Base-by-base conservation (phyloP, 1,140 invertebrate genomes). In the Trichonephila clavipes region DNA sequence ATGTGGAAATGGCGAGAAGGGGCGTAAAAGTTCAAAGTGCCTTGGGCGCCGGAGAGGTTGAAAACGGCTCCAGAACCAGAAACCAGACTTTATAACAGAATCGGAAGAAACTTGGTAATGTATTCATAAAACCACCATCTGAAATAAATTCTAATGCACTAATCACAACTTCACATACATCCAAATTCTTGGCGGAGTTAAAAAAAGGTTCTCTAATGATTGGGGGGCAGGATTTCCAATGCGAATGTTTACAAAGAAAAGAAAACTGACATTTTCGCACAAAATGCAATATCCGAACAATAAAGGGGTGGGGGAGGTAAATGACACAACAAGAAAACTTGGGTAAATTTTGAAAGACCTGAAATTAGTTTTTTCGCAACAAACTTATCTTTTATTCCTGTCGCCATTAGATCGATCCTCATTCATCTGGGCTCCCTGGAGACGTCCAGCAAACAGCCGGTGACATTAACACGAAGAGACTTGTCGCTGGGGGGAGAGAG, bases 381-480 rank as follows among this genome's bases (percentile, higher is more conserved):
- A 28, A 16, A 18, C 61, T 34, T 28, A 34, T 34, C 28, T 77
- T 77, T 77, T 34, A 34, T 34, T 28, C 69, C 28, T 28, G 24
- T 34, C 28, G 24, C 69, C 24, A 34, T 40, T 34, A 40, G 69
- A 77, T 34, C 69, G 69, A 77, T 77, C 40, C 69, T 19, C 69
- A 77, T 77, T 77, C 69, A 77, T 77, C 69, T 77, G 16, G 28
- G 69, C 5, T 34, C 12, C 69, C 69, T 34, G 28, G 69, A 77
- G 69, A 77, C 69, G 69, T 77, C 69, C 69, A 18, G 69, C 69
- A 77, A 77, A 77, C 24, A 77, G 16, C 69, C 69, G 28, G 69
- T 77, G 69, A 77, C 69, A 77, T 77, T 77, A 77, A 77, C 69
- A 77, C 69, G 69, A 34, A 77, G 28, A 77, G 69, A 77, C 69